Evolutionary conservation across 2,888 invertebrate genomes (phyloP).

Genomic region (Hypercompe scribonia): DNA sequence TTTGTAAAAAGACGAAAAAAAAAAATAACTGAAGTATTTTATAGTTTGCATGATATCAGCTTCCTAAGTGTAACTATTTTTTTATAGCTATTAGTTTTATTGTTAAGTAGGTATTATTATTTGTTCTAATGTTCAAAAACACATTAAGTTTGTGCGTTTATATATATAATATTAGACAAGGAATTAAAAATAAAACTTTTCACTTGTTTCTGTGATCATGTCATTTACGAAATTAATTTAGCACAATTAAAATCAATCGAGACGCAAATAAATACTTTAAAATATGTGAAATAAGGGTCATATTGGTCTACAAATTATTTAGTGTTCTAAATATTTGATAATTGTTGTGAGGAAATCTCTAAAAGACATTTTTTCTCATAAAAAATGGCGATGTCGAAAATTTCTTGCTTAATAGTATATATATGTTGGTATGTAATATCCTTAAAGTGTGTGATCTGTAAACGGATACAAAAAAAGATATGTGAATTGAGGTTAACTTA

Average conservation of each 20-base stretch:
- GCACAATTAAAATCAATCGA: neutral
- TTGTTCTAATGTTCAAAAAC: neutral
- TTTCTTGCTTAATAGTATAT: conserved; percentile 2
- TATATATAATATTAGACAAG: conserved; percentile 7
- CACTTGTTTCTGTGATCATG: neutral
- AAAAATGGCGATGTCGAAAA: neutral
- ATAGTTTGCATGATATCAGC: conserved; percentile 1
- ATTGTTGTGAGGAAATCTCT: neutral
- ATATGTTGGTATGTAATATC: neutral
- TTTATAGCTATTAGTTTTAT: conserved; percentile 6
- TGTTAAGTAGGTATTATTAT: conserved; percentile 1
- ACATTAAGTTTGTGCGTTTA: neutral
- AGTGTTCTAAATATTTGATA: neutral
- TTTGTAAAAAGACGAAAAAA: neutral
- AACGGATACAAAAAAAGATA: neutral
- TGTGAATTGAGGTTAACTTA: neutral
- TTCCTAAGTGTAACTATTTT: conserved; percentile 2
- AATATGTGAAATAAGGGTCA: neutral
- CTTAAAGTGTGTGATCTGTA: conserved; percentile 3
- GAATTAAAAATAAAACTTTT: neutral
- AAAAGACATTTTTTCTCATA: neutral
- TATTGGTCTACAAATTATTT: neutral
- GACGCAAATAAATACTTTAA: too few species aligned
- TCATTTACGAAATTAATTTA: neutral
- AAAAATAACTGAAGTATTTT: neutral